Evolutionary conservation across 2,888 invertebrate genomes (phyloP), one percentile per base, ranked within the genome.

Genomic region (Scrobipalpa atriplicella): DNA sequence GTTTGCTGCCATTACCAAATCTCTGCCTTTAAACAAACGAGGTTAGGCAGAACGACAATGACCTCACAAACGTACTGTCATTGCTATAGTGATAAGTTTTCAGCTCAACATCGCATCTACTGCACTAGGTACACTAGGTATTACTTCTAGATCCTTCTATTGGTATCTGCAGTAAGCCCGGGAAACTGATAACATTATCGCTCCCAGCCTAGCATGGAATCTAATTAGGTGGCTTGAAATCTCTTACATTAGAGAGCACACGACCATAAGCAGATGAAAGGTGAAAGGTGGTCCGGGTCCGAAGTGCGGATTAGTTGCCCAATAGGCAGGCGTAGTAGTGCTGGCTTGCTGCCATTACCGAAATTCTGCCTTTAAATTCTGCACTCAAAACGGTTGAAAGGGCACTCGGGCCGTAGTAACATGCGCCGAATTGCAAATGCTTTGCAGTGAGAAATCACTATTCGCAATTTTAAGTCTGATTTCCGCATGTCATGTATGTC

Each of bases 311-410:
- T 54, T 54, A 54, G 54, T 54, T 54, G 19, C 21, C 54, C 10
- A 54, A 54, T 54, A 54, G 18, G 18, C 19, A 19, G 54, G 54
- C 54, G 9, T 47, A 39, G 39, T 39, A 1, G 1, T 5, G 47
- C 47, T 47, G 47, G 47, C 47, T 47, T 18, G 21, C 21, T 54
- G 54, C 54, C 54, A 54, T 21, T 19, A 18, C 54, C 54, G 6
- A 54, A 54, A 54, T 54, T 54, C 54, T n/a, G 18, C 47, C 18
- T 54, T 54, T 21, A 54, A 54, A 54, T 54, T 21, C 54, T 10
- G 9, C 54, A 54, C 21, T 54, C 54, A 54, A 6, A 54, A 21
- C 9, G 54, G 54, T 5, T 54, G 54, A 54, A 54, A 54, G 54
- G 54, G 8, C 54, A 16, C 21, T 54, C 16, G 21, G 18, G 21